Percentiles rank a stretch among this genome's conserved stretches.
Conservation (phyloP, 2,113 vertebrate genomes). For the Rhynchomys soricoides region DNA sequence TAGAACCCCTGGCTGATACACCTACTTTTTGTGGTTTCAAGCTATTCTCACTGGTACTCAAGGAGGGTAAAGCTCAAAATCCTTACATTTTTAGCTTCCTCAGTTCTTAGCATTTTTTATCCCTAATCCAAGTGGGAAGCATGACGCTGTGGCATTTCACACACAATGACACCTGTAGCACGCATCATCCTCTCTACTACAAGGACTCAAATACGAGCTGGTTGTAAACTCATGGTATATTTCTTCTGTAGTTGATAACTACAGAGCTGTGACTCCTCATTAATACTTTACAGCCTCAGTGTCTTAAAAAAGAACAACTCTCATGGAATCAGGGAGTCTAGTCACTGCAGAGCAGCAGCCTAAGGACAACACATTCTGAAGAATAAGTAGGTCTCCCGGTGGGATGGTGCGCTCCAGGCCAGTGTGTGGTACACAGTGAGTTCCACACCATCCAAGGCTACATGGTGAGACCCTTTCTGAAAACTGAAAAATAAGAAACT, state of each 20-base stretch:
- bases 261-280: slow-evolving; percentile 11
- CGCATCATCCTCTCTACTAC: not conserved
- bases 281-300: slow-evolving; percentile 45
- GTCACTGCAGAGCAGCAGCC: not conserved
- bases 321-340: not conserved
- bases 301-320: not conserved
- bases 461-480: not conserved
- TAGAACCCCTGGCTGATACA: too few relatives aligned
- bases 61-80: not conserved
- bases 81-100: not conserved
- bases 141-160: not conserved
- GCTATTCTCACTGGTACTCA: not conserved
- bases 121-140: slow-evolving; percentile 8
- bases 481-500: not conserved
- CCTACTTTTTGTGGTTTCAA: too few relatives aligned
- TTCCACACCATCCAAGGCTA: not conserved
- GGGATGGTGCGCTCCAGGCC: not conserved
- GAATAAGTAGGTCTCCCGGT: not conserved
- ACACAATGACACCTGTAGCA: not conserved
- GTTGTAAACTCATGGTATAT: not conserved
- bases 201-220: slow-evolving; percentile 20
- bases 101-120: slow-evolving; percentile 42
- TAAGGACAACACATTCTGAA: not conserved
- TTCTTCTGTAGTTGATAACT: not conserved
- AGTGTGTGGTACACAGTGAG: not conserved